phyloP scores from a whole-genome alignment of 2,888 invertebrate species.

The Cotesia congregata region DNA sequence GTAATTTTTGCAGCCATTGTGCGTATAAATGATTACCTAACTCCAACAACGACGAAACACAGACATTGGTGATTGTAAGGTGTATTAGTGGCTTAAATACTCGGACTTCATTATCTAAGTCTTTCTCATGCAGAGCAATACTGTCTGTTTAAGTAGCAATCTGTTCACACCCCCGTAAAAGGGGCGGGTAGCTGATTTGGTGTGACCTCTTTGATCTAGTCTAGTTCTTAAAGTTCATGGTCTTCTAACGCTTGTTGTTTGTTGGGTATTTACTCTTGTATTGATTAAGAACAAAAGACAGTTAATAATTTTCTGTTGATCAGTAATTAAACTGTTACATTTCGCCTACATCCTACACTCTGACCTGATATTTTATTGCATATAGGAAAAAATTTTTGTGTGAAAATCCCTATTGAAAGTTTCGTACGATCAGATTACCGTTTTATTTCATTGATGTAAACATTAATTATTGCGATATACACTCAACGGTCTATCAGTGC shows the following conservation, averaged over 20 bases:
- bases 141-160: not conserved
- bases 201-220: not conserved
- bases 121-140: not conserved
- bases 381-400: too few species aligned
- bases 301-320: not conserved
- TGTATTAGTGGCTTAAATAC: not conserved
- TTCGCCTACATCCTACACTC: not conserved
- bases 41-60: not conserved
- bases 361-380: too few species aligned
- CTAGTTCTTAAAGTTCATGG: not conserved
- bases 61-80: too few species aligned
- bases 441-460: too few species aligned
- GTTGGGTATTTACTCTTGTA: not conserved
- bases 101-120: not conserved
- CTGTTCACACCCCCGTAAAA: constrained; percentile 19
- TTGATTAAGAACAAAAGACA: not conserved
- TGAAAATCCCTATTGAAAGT: too few species aligned
- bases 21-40: not conserved
- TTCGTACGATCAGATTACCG: too few species aligned
- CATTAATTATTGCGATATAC: too few species aligned
- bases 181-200: constrained; percentile 10
- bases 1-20: not conserved
- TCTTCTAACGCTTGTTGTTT: not conserved
- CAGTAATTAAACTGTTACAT: not conserved
- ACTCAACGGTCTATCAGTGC: too few species aligned